Base-by-base conservation (phyloP, 2,113 vertebrate species). In the Antennarius striatus region DNA sequence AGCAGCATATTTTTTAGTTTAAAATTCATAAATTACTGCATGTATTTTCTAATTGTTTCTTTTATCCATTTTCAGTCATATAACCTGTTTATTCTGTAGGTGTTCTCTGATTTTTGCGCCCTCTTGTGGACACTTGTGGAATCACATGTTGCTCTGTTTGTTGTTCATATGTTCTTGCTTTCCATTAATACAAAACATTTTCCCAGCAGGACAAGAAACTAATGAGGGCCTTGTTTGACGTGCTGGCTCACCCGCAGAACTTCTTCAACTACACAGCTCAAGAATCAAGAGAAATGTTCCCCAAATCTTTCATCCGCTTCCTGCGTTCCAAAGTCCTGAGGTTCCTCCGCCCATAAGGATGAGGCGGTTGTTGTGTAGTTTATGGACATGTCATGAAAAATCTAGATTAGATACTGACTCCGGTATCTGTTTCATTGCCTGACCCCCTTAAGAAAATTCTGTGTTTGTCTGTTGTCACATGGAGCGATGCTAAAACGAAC, bases 201-300 rank as follows among this genome's bases (percentile, higher is more conserved):
- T 80, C 66, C 91, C 85, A 73, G 56, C 89, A 99, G 98, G 97
- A 99, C 92, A 99, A 99, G 92, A 99, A 99, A 69, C 93, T 99
- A 58, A 98, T 99, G 93, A 98, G 95, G 91, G 96, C 96, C 0
- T 77, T 99, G 79, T 99, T 99, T 88, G 98, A 99, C 0, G 97
- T 99, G 58, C 85, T 99, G 90, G 98, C 97, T 0, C 95, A 99
- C 82, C 97, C 98, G 7, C 98, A 99, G 86, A 99, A 98, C 90
- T 99, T 98, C 87, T 99, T 99, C 90, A 99, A 98, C 90, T 98
- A 99, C 87, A 98, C 97, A n/a, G 95, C 95, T 29, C 96, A 98
- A 65, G 96, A 99, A 81, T 99, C 97, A n/a, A 93, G 95, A 86
- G 96, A 99, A 91, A 98, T 99, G 98, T 98, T 99, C 83, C 98